Base-by-base conservation (phyloP, 2,888 invertebrate species). In the Nysson spinosus region DNA sequence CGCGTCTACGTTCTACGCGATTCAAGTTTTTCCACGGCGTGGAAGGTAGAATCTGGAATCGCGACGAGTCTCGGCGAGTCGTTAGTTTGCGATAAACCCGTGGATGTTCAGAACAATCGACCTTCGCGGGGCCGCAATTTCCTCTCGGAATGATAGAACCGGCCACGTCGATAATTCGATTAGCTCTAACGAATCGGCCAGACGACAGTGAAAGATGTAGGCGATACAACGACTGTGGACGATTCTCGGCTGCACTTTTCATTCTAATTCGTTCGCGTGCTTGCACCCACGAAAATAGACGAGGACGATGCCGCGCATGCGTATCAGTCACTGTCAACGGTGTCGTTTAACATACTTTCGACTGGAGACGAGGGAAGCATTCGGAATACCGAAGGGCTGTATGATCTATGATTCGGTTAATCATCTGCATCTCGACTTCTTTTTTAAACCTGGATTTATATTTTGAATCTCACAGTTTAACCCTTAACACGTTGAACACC, bases 181-280 rank as follows among this genome's bases (percentile, higher is more conserved):
- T 54, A 60, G 28, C 17, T 26, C 46, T 60, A 60, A 52, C 52
- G 52, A 60, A 60, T 52, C 60, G 19, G n/a, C 35, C 14, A 22
- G 47, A 57, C 47, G 26, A 40, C 26, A 30, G 30, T 5, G 2
- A 19, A 42, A 22, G 39, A 28, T 39, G 39, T 37, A 20, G 17
- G 19, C 14, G 30, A 19, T 17, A 7, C 9, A 6, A 16, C 35
- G 16, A 35, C 9, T 26, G 35, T 28, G 34, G 12, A 11, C 6
- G 7, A 12, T n/a, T 28, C 34, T 5, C 9, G 4, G 17, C 16
- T 9, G 19, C 24, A 1, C 19, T 20, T 32, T 46, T 19, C 30
- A 46, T 20, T 20, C n/a, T 34, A 11, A 34, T 14, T 49, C 17
- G 11, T 30, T 4, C 30, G 14, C 37, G 5, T 17, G 12, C 9